These are phyloP conservation scores for Diplolepis rosae DNA, from an alignment of 2,888 invertebrate genomes.

Conservation along the genomic window DNA sequence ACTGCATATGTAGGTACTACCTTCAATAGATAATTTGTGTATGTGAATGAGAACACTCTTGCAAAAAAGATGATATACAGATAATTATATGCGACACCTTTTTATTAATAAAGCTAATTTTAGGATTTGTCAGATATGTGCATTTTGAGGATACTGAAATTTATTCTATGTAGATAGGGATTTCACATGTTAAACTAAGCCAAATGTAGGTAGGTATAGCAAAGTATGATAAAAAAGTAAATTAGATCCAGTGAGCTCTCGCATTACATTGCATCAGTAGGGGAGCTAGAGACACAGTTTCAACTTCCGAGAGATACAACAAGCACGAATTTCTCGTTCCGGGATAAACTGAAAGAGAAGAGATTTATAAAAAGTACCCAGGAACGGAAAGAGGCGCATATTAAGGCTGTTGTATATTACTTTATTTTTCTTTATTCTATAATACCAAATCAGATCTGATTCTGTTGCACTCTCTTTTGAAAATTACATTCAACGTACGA, in stretches of 20 bases:
- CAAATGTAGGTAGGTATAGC: background rate
- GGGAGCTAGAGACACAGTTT: background rate
- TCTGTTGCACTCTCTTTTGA: slow-evolving; percentile 12
- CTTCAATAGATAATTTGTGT: background rate
- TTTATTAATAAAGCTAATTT: background rate
- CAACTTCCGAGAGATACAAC: background rate
- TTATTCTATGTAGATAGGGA: background rate
- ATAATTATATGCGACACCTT: background rate
- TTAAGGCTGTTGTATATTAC: background rate
- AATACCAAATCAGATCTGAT: background rate
- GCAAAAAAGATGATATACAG: background rate
- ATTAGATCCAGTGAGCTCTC: slow-evolving; percentile 42
- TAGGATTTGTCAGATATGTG: background rate
- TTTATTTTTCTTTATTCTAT: background rate
- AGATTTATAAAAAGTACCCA: slow-evolving; percentile 8
- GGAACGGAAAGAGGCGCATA: background rate
- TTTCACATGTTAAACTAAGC: background rate
- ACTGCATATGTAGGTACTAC: background rate
- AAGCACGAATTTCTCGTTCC: background rate
- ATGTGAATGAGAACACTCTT: background rate
- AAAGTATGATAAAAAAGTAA: slow-evolving; percentile 42
- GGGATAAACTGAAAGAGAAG: slow-evolving; percentile 12
- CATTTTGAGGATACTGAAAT: background rate
- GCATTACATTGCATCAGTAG: background rate
- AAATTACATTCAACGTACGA: background rate